phyloP scores from a whole-genome alignment of 2,797 vertebrate species.

The Adrianichthys oophorus region DNA sequence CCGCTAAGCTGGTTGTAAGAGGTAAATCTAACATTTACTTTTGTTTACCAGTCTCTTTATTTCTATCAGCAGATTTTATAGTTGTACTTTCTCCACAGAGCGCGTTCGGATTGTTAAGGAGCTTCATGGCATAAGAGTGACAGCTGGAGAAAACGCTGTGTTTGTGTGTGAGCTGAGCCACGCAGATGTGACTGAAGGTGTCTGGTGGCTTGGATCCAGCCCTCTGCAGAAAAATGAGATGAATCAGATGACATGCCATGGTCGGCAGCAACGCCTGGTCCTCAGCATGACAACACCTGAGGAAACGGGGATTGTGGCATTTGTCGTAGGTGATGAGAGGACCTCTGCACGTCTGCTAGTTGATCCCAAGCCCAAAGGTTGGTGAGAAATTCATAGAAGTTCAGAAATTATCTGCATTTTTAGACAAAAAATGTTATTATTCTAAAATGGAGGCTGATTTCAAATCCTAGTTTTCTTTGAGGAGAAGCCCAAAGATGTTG shows the following conservation, averaged over 20 bases:
- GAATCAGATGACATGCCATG: slow-evolving; percentile 83
- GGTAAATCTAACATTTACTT: slow-evolving; percentile 66
- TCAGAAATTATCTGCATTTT: neutral
- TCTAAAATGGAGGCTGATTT: slow-evolving; percentile 12
- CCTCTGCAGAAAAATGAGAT: slow-evolving; percentile 89
- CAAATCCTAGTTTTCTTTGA: slow-evolving; percentile 72
- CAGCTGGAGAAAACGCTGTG: slow-evolving; percentile 88
- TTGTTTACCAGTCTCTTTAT: neutral
- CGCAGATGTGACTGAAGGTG: slow-evolving; percentile 78
- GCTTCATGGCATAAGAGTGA: slow-evolving; percentile 86
- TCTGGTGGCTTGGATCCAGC: slow-evolving; percentile 92
- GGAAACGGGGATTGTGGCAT: slow-evolving; percentile 83
- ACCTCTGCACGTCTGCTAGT: slow-evolving; percentile 80
- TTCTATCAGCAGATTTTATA: neutral
- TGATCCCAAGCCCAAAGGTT: slow-evolving; percentile 79
- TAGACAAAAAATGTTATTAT: too few relatives aligned
- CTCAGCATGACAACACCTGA: slow-evolving; percentile 77
- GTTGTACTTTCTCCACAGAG: slow-evolving; percentile 61
- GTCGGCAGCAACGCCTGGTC: slow-evolving; percentile 74
- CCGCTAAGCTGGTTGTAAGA: slow-evolving; percentile 76
- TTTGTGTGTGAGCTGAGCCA: slow-evolving; percentile 91
- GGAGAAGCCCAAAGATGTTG: slow-evolving; percentile 66
- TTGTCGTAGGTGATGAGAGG: slow-evolving; percentile 78
- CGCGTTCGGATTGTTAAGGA: slow-evolving; percentile 74
- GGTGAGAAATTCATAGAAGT: slow-evolving; percentile 2